Evolutionary conservation across 2,888 invertebrate genomes (phyloP).

Genomic region (Diplolepis rosae): DNA sequence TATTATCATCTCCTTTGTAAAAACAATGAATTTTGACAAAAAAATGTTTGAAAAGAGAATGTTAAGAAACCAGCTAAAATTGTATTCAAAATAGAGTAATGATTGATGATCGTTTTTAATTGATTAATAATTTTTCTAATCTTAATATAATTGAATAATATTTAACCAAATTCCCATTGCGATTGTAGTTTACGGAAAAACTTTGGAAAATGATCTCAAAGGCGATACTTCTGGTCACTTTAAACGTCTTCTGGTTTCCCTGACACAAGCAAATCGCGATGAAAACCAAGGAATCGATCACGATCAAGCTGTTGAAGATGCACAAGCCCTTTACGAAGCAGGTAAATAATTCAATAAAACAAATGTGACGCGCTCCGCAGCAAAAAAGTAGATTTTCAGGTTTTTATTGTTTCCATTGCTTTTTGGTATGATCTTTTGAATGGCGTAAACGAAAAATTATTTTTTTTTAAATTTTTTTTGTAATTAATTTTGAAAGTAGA

Average conservation of each 20-base stretch:
- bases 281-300: slow-evolving; percentile 92
- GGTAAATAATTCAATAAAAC: slow-evolving; percentile 69
- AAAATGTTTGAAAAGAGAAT: too few relatives aligned
- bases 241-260: slow-evolving; percentile 90
- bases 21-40: too few relatives aligned
- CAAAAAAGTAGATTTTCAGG: too few relatives aligned
- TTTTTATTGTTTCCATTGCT: too few relatives aligned
- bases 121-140: not conserved
- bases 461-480: not conserved
- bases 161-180: not conserved
- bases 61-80: not conserved
- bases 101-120: too few relatives aligned
- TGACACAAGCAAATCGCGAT: slow-evolving; percentile 91
- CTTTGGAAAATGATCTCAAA: slow-evolving; percentile 89
- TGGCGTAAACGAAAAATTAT: too few relatives aligned
- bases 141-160: not conserved
- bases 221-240: slow-evolving; percentile 98
- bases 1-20: too few relatives aligned
- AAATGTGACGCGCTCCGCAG: too few relatives aligned
- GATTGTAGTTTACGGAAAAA: slow-evolving; percentile 84
- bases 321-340: slow-evolving; percentile 84
- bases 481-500: too few relatives aligned
- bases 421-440: too few relatives aligned
- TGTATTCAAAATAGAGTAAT: not conserved
- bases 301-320: slow-evolving; percentile 86